Evolutionary conservation across 1,140 invertebrate genomes (phyloP).

Genomic region (Pentalonia nigronervosa): DNA sequence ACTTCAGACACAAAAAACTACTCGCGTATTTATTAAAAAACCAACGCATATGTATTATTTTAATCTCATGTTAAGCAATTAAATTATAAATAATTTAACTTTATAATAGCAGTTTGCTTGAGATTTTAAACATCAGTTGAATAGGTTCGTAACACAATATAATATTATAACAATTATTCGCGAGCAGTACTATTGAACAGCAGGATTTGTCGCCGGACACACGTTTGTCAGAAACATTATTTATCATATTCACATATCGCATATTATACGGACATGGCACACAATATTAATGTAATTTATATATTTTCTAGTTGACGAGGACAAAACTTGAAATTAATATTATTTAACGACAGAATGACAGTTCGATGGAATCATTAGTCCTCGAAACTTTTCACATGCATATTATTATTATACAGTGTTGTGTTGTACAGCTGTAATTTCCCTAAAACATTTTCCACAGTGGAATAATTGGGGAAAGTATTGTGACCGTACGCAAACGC

Average conservation of each 20-base stretch:
- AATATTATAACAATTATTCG: neutral
- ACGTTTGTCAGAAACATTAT: neutral
- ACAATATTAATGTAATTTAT: neutral
- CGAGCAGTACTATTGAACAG: neutral
- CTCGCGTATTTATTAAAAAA: neutral
- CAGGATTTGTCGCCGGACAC: neutral
- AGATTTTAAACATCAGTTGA: neutral
- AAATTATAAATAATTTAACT: neutral
- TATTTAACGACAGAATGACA: neutral
- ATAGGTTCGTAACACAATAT: neutral
- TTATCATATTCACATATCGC: neutral
- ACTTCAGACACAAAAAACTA: neutral
- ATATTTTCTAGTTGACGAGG: neutral
- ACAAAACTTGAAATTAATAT: constrained; percentile 1
- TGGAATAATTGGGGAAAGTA: neutral
- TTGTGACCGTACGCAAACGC: neutral
- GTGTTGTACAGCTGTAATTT: neutral
- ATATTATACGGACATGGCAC: neutral
- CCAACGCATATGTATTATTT: neutral
- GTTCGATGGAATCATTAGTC: neutral
- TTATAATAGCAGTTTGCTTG: neutral
- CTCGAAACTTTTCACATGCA: neutral
- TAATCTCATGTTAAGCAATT: neutral
- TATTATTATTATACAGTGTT: neutral
- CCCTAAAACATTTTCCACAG: neutral